These are phyloP conservation scores for Paratrypauchen microcephalus DNA, from an alignment of 2,797 vertebrate species.

Conservation along the genomic window DNA sequence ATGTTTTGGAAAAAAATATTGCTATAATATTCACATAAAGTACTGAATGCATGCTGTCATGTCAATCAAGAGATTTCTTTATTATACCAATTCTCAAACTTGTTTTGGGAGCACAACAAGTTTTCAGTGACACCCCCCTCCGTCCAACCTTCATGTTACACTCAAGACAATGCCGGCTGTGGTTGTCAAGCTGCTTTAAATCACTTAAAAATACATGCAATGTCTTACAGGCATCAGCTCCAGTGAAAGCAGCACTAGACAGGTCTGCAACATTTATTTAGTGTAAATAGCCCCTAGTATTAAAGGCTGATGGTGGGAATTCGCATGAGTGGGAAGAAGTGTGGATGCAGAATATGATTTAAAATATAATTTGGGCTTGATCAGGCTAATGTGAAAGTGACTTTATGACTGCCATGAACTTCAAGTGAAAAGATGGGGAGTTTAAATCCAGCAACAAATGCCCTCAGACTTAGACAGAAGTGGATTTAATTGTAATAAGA, in stretches of 20 bases:
- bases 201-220: slow-evolving; percentile 24
- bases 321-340: slow-evolving; percentile 30
- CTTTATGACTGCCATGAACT: slow-evolving; percentile 62
- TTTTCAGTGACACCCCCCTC: slow-evolving; percentile 28
- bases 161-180: slow-evolving; percentile 69
- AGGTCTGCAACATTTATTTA: slow-evolving; percentile 19
- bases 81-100: slow-evolving; percentile 27
- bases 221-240: slow-evolving; percentile 24
- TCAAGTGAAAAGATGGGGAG: slow-evolving; percentile 37
- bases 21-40: background rate
- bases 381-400: slow-evolving; percentile 47
- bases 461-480: slow-evolving; percentile 48
- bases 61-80: slow-evolving; percentile 24
- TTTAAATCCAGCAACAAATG: slow-evolving; percentile 56
- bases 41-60: slow-evolving; percentile 7
- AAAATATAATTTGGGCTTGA: slow-evolving; percentile 41
- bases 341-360: slow-evolving; percentile 36
- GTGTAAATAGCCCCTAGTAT: slow-evolving; percentile 14
- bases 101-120: slow-evolving; percentile 23
- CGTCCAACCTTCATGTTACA: slow-evolving; percentile 35
- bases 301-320: slow-evolving; percentile 30
- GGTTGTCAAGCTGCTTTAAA: slow-evolving; percentile 56
- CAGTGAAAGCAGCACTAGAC: slow-evolving; percentile 34
- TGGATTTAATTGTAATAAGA: slow-evolving; percentile 31
- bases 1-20: background rate